Base-by-base conservation (phyloP, 2,888 invertebrate genomes). In the Galerucella nymphaeae region DNA sequence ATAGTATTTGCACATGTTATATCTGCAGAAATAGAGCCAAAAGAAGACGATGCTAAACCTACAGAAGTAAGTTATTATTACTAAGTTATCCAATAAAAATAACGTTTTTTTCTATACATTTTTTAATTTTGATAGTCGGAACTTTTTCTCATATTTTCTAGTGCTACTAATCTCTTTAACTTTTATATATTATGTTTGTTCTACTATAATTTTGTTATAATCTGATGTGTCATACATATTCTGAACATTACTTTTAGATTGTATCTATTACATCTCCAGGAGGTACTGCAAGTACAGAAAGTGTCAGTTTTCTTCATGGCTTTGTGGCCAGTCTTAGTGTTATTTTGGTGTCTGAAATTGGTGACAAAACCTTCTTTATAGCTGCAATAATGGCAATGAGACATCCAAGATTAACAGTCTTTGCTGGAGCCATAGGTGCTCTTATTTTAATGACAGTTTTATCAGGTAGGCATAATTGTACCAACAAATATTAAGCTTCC, bases 361-460 rank as follows among this genome's bases (percentile, higher is more conserved):
- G 98, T 14, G 99, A 99, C 88, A 99, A 99, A 88, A 99, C 99
- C 11, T 99, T 99, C 89, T 99, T 99, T 88, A 99, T 99, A 82
- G 98, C 99, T 42, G 98, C 98, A 79, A 98, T 99, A 77, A 97
- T 99, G 98, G 98, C 99, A 2, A 99, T 99, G 98, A 92, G 96
- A 83, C 97, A 99, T 88, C 94, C 99, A 18, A 89, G 98, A 79
- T 84, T 96, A 20, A 93, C 96, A 65, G 97, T 99, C 30, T 98
- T 99, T 87, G 87, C 91, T 63, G 99, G 98, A 64, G 98, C 99
- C 4, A 96, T 99, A 82, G 90, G 93, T 16, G 98, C 99, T 0
- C 89, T 99, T 72, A 93, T 93, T 23, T 89, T 96, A 77, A 98
- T 99, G 98, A 98, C 98, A 23, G 89, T 98, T 71, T 89, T 98